phyloP scores from a whole-genome alignment of 2,797 vertebrate genomes.

The Diglossa cyanea region DNA sequence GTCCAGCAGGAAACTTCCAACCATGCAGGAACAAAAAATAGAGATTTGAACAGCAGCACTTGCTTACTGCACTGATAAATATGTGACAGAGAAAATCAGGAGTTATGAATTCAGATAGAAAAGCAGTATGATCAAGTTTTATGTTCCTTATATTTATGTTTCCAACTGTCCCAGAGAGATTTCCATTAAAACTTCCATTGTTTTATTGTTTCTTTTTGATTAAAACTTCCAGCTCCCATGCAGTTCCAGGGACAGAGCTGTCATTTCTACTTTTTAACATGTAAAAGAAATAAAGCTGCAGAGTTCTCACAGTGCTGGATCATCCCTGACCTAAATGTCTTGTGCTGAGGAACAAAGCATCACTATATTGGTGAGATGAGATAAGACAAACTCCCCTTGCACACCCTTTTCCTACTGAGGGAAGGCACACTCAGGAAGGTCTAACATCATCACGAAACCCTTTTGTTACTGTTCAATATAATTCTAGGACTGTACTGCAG shows the following conservation, averaged over 20 bases:
- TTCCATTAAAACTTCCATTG: not conserved
- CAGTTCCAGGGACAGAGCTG: not conserved
- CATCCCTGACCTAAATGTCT: not conserved
- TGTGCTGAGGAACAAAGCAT: not conserved
- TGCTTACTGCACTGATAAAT: not conserved
- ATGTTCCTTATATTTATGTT: not conserved
- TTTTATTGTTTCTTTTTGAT: not conserved
- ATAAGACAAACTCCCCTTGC: not conserved
- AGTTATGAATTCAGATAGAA: not conserved
- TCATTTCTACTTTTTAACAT: not conserved
- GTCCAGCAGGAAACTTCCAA: not conserved
- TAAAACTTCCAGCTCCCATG: not conserved
- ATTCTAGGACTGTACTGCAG: constrained; percentile 10
- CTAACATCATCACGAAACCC: not conserved
- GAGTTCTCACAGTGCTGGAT: not conserved
- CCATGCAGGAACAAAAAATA: not conserved
- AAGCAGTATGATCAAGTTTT: not conserved
- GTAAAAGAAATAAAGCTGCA: not conserved
- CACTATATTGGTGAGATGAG: not conserved
- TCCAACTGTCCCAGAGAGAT: not conserved
- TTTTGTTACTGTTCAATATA: constrained; percentile 1
- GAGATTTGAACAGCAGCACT: not conserved
- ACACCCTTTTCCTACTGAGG: not conserved
- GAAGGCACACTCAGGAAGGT: not conserved
- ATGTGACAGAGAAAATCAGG: rapidly evolving